phyloP scores from a whole-genome alignment of 1,140 invertebrate species.

The Helicoverpa armigera region DNA sequence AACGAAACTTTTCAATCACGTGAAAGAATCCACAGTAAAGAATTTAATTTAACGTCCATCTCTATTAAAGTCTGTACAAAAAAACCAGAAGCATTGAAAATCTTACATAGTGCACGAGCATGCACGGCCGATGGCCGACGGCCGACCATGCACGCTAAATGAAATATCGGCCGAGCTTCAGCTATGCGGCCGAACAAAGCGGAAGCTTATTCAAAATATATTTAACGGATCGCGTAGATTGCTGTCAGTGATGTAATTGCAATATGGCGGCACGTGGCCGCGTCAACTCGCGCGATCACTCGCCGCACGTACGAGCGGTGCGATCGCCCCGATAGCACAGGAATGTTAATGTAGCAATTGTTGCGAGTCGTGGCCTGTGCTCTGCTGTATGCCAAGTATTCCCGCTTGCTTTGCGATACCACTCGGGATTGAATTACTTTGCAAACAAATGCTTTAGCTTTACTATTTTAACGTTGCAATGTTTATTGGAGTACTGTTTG shows the following conservation, averaged over 20 bases:
- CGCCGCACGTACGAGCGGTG: not conserved
- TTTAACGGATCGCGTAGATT: slow-evolving; percentile 4
- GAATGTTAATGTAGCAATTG: slow-evolving; percentile 16
- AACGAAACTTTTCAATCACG: not conserved
- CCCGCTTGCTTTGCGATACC: not conserved
- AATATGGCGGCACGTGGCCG: not conserved
- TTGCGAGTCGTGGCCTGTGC: not conserved
- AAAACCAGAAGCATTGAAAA: not conserved
- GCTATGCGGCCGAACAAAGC: not conserved
- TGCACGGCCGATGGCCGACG: not conserved
- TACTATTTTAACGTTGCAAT: too few relatives aligned
- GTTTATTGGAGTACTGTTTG: too few relatives aligned
- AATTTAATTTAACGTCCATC: slow-evolving; percentile 6
- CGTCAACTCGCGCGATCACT: not conserved
- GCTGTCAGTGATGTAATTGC: slow-evolving; percentile 8
- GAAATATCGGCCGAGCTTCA: not conserved
- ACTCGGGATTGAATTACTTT: not conserved
- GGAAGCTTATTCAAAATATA: slow-evolving; percentile 6
- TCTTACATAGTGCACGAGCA: not conserved
- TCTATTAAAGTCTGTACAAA: not conserved
- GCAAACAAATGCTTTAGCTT: not conserved
- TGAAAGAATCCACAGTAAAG: not conserved
- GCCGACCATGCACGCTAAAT: slow-evolving; percentile 3
- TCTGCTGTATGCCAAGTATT: not conserved
- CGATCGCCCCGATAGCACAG: not conserved